Conservation (phyloP, 2,113 vertebrate genomes). For the Sakesphorus luctuosus region DNA sequence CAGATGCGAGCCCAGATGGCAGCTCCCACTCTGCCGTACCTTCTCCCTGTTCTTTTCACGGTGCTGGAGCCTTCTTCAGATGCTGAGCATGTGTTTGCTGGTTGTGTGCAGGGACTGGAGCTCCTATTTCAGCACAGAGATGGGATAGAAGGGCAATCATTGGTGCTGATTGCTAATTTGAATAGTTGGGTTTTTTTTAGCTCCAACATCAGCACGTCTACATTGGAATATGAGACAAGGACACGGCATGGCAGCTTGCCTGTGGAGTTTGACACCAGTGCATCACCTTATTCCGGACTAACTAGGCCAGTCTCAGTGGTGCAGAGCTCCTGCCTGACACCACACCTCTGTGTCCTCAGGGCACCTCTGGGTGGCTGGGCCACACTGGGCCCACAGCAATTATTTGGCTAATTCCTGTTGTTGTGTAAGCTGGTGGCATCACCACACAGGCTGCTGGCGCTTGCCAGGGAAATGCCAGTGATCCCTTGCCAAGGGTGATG, state of each 20-base stretch:
- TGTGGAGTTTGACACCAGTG: neutral
- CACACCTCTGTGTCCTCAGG: neutral
- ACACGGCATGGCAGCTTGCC: neutral
- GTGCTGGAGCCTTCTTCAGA: constrained; percentile 36
- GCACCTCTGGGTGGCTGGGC: neutral
- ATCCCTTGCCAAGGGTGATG: neutral
- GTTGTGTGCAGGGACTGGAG: constrained; percentile 30
- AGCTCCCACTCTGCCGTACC: constrained; percentile 65
- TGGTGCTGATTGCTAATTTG: constrained; percentile 33
- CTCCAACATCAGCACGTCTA: neutral
- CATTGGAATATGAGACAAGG: neutral
- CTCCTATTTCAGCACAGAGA: constrained; percentile 11
- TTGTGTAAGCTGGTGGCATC: neutral
- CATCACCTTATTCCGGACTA: too few species aligned
- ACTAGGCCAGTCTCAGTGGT: neutral
- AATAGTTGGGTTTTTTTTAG: neutral
- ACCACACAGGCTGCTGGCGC: neutral
- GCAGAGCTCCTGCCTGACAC: neutral
- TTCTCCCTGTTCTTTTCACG: constrained; percentile 70
- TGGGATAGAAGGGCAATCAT: neutral
- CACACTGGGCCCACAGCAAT: neutral
- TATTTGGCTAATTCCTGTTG: rapidly evolving
- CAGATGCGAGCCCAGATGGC: constrained; percentile 69
- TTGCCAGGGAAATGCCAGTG: neutral
- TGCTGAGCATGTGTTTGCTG: constrained; percentile 46